Base-by-base conservation (phyloP, 2,888 invertebrate genomes). In the Phengaris alcon region DNA sequence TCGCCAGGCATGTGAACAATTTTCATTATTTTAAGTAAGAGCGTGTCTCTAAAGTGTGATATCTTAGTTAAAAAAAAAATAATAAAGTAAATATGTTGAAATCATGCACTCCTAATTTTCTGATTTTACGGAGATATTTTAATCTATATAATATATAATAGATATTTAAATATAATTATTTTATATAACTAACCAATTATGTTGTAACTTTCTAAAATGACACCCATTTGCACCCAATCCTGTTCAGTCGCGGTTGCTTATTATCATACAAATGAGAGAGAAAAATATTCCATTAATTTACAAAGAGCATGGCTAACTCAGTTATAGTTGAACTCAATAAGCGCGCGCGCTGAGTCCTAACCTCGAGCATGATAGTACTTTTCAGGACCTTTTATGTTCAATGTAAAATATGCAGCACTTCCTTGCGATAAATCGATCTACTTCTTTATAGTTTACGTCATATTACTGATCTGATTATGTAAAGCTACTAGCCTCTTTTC, bases 301-400 rank as follows among this genome's bases (percentile, higher is more conserved):
- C 86, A 88, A 90, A 91, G 90, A 92, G 89, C 89, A 89, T 84
- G 87, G 89, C 91, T 93, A 91, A 93, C 91, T 91, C 89, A 91
- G 90, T 93, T 93, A 93, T 91, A 91, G 86, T 91, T 92, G 91
- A 93, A 93, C 93, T 93, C 91, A 92, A 93, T 93, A 92, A 91
- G 84, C 85, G 87, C 88, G 82, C 81, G 87, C 86, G 87, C 86
- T 82, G 84, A 84, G 84, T 84, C 84, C 81, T 83, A 82, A 87
- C 87, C 87, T 86, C 88, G 85, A 22, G 35, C 88, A 86, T 84
- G 85, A 87, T 90, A 90, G 90, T 87, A 85, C 87, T 89, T 88
- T 90, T 90, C 22, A 22, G 22, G 59, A 22, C 9, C 15, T 15
- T 22, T 22, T 22, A 9, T 22, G 59, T 22, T 10, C 10, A 22